Evolutionary conservation across 1,140 invertebrate genomes (phyloP).

Genomic region (Palaemon carinicauda): DNA sequence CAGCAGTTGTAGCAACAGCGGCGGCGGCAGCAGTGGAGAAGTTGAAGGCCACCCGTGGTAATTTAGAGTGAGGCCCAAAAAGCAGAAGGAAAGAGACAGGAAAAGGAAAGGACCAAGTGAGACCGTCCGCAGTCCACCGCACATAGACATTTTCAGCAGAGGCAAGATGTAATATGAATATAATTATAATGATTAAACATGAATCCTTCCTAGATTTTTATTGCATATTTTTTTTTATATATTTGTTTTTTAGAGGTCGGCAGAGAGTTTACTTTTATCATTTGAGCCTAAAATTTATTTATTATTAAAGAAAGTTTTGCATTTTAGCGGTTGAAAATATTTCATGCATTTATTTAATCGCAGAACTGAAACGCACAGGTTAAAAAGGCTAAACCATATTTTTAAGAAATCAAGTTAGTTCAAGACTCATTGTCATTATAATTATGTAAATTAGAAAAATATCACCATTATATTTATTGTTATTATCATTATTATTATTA

Average conservation of each 20-base stretch:
- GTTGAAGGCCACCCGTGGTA: constrained; percentile 32
- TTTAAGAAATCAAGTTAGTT: background rate
- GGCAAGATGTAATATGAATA: background rate
- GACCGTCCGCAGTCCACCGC: constrained; percentile 6
- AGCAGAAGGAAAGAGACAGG: constrained; percentile 34
- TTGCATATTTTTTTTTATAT: too few species aligned
- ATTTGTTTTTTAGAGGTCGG: too few species aligned
- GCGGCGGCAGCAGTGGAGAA: background rate
- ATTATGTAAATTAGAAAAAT: background rate
- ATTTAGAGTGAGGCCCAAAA: constrained; percentile 34
- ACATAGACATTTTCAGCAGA: constrained; percentile 50
- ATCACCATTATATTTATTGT: background rate
- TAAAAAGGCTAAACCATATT: background rate
- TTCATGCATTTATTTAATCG: constrained; percentile 24
- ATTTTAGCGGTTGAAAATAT: background rate
- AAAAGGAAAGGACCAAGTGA: constrained; percentile 22
- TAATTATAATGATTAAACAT: background rate
- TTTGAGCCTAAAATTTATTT: background rate
- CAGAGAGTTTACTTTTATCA: too few species aligned
- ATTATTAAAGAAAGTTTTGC: background rate
- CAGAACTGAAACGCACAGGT: background rate
- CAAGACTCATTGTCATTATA: background rate
- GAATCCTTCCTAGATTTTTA: background rate
- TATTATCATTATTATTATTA: background rate
- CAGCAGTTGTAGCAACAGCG: background rate